These are phyloP conservation scores for Anabacerthia variegaticeps DNA, from an alignment of 2,797 vertebrate genomes.

Conservation along the genomic window DNA sequence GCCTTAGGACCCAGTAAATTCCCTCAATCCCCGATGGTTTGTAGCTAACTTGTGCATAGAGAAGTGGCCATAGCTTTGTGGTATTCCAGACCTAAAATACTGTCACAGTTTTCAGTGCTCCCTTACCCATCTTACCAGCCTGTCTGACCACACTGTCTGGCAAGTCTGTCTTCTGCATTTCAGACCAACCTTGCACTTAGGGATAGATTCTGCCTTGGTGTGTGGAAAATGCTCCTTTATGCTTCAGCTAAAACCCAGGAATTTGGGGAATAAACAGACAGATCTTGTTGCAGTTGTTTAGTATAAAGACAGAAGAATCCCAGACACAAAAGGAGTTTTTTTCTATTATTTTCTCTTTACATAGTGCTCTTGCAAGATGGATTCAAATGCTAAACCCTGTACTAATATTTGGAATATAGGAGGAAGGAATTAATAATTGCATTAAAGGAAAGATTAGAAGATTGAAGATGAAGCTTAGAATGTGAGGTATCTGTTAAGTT, in stretches of 20 bases:
- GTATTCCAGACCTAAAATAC: not conserved
- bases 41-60: not conserved
- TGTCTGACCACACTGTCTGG: not conserved
- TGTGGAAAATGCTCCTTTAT: not conserved
- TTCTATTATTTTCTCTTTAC: not conserved
- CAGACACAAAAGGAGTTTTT: not conserved
- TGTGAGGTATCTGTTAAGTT: not conserved
- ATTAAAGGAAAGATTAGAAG: not conserved
- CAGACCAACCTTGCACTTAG: not conserved
- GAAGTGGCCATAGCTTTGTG: not conserved
- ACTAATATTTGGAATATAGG: not conserved
- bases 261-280: not conserved
- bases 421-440: not conserved
- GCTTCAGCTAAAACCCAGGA: not conserved
- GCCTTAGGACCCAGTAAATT: not conserved
- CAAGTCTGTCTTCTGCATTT: not conserved
- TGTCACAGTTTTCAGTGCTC: not conserved
- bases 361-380: not conserved
- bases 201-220: not conserved
- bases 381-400: not conserved
- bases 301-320: not conserved
- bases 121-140: not conserved
- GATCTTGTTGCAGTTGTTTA: not conserved
- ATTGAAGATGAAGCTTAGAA: not conserved
- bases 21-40: not conserved